These are phyloP conservation scores for Spilogale gracilis DNA, from an alignment of 2,113 vertebrate species.

Conservation along the genomic window DNA sequence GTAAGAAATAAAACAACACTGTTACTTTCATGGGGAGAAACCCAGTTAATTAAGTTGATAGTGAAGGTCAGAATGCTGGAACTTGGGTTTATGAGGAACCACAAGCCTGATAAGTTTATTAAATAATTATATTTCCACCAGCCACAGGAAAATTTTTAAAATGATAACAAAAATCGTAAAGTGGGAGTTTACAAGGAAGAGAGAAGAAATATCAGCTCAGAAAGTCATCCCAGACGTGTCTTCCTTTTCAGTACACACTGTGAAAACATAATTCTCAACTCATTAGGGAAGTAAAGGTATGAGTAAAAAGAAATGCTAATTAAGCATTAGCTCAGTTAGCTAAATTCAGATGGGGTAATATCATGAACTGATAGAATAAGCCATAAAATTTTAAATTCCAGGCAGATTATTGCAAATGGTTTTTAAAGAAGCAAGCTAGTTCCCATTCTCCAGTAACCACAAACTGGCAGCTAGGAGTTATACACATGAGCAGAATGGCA, in stretches of 20 bases:
- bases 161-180: slow-evolving; percentile 47
- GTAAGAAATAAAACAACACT: slow-evolving; percentile 78
- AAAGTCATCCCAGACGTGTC: slow-evolving; percentile 17
- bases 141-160: not conserved
- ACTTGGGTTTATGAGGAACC: slow-evolving; percentile 27
- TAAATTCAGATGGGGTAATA: slow-evolving; percentile 75
- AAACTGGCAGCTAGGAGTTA: slow-evolving; percentile 53
- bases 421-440: slow-evolving; percentile 61
- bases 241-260: slow-evolving; percentile 69
- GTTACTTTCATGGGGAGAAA: slow-evolving; percentile 63
- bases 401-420: slow-evolving; percentile 52
- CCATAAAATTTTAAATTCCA: slow-evolving; percentile 73
- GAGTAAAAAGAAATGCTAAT: slow-evolving; percentile 80
- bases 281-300: slow-evolving; percentile 73
- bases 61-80: slow-evolving; percentile 49
- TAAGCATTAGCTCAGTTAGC: slow-evolving; percentile 82
- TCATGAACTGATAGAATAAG: slow-evolving; percentile 74
- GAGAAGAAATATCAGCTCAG: slow-evolving; percentile 53
- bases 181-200: not conserved
- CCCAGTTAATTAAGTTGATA: slow-evolving; percentile 72
- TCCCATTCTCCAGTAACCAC: slow-evolving; percentile 53
- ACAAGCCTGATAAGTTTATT: slow-evolving; percentile 64
- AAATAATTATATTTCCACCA: slow-evolving; percentile 64
- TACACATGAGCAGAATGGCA: not conserved
- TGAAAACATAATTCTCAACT: slow-evolving; percentile 77